phyloP scores from a whole-genome alignment of 2,888 invertebrate species.

The Lathronympha strigana region DNA sequence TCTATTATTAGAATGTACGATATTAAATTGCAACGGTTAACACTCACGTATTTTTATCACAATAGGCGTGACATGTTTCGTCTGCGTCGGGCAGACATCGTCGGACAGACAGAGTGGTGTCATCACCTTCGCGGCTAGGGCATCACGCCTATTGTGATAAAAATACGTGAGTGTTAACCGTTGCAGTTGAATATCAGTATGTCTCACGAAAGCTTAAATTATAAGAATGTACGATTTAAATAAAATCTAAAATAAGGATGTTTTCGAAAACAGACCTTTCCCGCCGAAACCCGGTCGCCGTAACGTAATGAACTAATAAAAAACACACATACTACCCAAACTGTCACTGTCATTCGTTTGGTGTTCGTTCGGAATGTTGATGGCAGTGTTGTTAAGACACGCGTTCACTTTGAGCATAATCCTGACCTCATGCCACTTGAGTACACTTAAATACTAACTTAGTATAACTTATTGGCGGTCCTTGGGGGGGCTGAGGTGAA shows the following conservation, averaged over 20 bases:
- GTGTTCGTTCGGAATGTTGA: constrained; percentile 68
- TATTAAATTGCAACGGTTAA: too few species aligned
- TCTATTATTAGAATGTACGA: too few species aligned
- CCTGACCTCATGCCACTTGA: constrained; percentile 51
- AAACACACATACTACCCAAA: constrained; percentile 16
- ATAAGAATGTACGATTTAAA: neutral
- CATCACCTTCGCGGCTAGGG: too few species aligned
- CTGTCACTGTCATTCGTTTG: constrained; percentile 9
- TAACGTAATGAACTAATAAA: neutral
- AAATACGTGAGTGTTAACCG: too few species aligned
- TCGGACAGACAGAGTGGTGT: too few species aligned
- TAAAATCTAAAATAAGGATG: neutral
- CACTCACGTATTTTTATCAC: too few species aligned
- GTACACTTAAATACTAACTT: constrained; percentile 73
- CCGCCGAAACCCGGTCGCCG: constrained; percentile 6
- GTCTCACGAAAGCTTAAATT: too few species aligned
- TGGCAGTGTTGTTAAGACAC: constrained; percentile 69
- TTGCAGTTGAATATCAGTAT: too few species aligned
- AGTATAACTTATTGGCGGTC: constrained; percentile 48
- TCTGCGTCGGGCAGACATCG: too few species aligned
- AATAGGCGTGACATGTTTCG: too few species aligned
- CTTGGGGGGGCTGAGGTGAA: neutral
- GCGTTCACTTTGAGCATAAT: constrained; percentile 72
- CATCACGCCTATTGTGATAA: too few species aligned
- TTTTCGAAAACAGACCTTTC: neutral